Base-by-base conservation (phyloP, 2,888 invertebrate genomes). In the Carcina quercana region DNA sequence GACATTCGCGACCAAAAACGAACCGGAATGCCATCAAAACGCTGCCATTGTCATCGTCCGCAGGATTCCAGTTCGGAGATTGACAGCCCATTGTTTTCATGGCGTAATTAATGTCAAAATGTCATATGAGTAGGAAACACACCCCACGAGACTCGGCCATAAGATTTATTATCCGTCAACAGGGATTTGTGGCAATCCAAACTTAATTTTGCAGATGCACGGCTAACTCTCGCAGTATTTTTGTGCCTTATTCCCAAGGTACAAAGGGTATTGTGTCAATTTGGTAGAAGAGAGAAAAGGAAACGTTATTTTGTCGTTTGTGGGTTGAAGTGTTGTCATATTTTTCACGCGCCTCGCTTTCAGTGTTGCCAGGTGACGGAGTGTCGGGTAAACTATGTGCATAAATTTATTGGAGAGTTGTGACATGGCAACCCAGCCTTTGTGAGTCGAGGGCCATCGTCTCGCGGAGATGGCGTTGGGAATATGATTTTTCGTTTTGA, bases 361-460 rank as follows among this genome's bases (percentile, higher is more conserved):
- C 43, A 38, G 54, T 49, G 53, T 47, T 50, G 50, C 55, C 54
- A 60, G 50, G 61, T 56, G 59, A 57, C 56, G 54, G 46, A 70
- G 69, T 57, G 62, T 54, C 60, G 38, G 42, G 40, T 60, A 72
- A 75, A 59, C 68, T 75, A 78, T 78, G 78, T 76, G 76, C 78
- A 79, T 79, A 79, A 68, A 68, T 79, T 78, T 57, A 11, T 47
- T 55, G 45, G 48, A 73, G 71, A 60, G 67, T 59, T 58, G 61
- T 58, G 62, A 51, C 58, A 60, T 52, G 57, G 59, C 60, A 48
- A 47, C 50, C 52, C 58, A 49, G 51, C 50, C 60, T 61, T 60
- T 59, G 60, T 58, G 52, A 5, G 45, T 51, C 49, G 47, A 63
- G 61, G 35, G 53, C 51, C 53, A 55, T 50, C 47, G 53, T 49